Evolutionary conservation across 2,888 invertebrate species (phyloP).

Genomic region (Hypercompe scribonia): DNA sequence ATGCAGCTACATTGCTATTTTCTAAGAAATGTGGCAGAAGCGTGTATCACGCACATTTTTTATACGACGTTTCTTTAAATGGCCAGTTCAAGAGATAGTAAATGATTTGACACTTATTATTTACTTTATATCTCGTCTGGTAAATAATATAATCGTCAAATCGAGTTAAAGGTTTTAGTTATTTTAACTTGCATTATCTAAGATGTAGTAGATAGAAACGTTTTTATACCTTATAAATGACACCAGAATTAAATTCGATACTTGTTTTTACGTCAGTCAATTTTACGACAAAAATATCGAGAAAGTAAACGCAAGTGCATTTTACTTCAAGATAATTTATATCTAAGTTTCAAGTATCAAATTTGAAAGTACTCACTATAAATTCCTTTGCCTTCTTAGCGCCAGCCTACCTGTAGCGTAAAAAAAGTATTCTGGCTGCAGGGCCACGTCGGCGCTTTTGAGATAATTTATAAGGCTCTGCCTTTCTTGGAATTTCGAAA

Average conservation of each 20-base stretch:
- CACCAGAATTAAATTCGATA: not conserved
- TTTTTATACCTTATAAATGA: not conserved
- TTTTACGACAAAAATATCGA: not conserved
- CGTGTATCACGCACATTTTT: slow-evolving; percentile 76
- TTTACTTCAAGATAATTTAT: not conserved
- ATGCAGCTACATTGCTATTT: slow-evolving; percentile 73
- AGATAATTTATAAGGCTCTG: slow-evolving; percentile 86
- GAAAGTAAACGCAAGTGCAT: not conserved
- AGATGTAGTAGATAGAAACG: not conserved
- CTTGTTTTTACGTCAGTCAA: not conserved
- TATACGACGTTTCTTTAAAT: slow-evolving; percentile 55
- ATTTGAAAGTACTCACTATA: slow-evolving; percentile 61
- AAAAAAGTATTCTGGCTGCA: slow-evolving; percentile 83
- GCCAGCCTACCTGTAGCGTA: slow-evolving; percentile 83
- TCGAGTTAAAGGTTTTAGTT: not conserved
- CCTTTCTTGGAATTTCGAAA: slow-evolving; percentile 86
- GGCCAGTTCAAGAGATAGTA: not conserved
- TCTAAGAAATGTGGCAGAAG: slow-evolving; percentile 76
- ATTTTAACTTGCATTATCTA: not conserved
- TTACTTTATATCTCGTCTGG: not conserved
- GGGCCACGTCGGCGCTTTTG: slow-evolving; percentile 86
- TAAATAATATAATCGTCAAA: not conserved
- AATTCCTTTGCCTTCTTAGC: slow-evolving; percentile 85
- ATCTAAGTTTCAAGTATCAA: slow-evolving; percentile 62
- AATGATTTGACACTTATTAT: slow-evolving; percentile 8